Conservation (phyloP, 2,113 vertebrate species). For the Spheniscus mendiculus region DNA sequence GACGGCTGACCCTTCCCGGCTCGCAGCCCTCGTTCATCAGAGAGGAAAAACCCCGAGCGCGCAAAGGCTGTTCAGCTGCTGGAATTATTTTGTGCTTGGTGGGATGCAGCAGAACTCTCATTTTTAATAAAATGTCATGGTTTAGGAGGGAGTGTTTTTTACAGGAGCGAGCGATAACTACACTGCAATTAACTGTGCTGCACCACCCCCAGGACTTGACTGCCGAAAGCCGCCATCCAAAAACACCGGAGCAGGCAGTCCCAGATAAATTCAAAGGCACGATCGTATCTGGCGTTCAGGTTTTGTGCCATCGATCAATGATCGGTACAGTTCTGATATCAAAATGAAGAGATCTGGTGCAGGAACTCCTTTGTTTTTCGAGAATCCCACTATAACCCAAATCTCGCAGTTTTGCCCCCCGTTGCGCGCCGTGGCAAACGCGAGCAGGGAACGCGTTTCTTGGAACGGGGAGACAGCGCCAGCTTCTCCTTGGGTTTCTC, state of each 20-base stretch:
- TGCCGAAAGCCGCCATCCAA: background rate
- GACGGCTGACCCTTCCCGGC: background rate
- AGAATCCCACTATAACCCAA: rapidly evolving
- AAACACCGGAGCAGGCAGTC: rapidly evolving
- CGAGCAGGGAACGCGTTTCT: background rate
- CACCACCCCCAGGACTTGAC: background rate
- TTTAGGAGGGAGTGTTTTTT: background rate
- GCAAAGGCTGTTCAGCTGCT: background rate
- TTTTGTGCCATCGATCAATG: rapidly evolving
- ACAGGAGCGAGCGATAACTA: background rate
- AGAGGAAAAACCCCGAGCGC: background rate
- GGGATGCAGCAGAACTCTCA: rapidly evolving
- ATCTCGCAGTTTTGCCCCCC: rapidly evolving
- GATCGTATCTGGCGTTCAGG: rapidly evolving
- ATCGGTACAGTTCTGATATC: rapidly evolving
- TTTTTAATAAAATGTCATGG: background rate
- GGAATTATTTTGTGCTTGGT: background rate
- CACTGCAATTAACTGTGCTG: rapidly evolving
- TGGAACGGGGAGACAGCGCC: background rate
- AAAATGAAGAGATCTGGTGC: background rate
- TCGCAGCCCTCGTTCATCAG: rapidly evolving
- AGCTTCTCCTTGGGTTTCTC: background rate
- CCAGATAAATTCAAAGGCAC: background rate
- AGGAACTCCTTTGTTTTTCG: rapidly evolving
- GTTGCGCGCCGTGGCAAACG: rapidly evolving